These are phyloP conservation scores for Glaucidium brasilianum DNA, from an alignment of 2,113 vertebrate species.

Conservation along the genomic window DNA sequence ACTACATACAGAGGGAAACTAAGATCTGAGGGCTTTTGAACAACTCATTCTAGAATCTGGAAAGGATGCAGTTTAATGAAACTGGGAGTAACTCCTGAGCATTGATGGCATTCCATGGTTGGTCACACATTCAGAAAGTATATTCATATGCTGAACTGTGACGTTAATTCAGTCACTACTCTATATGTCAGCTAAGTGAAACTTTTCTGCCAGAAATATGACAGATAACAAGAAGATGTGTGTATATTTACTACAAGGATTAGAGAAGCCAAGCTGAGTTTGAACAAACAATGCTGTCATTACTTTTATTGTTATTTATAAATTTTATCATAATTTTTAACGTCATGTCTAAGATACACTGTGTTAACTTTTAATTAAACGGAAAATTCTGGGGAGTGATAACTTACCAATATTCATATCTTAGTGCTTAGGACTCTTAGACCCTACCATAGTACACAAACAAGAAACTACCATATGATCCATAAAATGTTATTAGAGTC, in stretches of 20 bases:
- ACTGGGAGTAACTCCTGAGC: neutral
- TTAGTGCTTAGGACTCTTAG: neutral
- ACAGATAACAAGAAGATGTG: neutral
- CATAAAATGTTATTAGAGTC: neutral
- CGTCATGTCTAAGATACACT: neutral
- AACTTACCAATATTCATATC: neutral
- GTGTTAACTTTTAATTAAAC: neutral
- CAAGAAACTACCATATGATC: neutral
- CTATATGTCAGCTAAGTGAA: neutral
- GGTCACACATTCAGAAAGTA: neutral
- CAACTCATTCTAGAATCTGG: neutral
- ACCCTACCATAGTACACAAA: neutral
- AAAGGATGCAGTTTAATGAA: neutral
- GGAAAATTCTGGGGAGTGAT: neutral
- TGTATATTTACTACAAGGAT: neutral
- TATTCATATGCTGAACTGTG: neutral
- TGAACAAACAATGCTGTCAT: neutral
- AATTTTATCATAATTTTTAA: neutral
- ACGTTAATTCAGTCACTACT: neutral
- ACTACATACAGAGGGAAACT: neutral
- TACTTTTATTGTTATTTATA: neutral
- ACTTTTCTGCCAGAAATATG: neutral
- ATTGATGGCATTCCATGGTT: neutral
- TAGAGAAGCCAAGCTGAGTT: neutral
- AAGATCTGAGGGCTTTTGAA: neutral